Evolutionary conservation across 2,888 invertebrate genomes (phyloP), one percentile per base, ranked within the genome.

Genomic region (Branchellion lobata): DNA sequence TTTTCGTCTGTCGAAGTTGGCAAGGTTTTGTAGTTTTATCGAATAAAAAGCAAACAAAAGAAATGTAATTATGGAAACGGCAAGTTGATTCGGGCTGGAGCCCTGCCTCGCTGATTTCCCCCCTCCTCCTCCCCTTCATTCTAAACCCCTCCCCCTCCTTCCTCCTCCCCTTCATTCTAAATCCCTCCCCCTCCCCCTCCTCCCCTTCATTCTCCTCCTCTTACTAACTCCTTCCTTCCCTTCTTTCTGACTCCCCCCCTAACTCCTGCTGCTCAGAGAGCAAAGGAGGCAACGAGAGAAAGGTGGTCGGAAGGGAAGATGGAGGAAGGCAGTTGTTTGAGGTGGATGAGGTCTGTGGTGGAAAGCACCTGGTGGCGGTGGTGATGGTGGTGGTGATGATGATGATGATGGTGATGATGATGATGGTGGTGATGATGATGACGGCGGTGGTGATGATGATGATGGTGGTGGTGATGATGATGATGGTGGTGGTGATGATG

Each of bases 321-420:
- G 36, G 61, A 29, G 27, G 40, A 0, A 57, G 27, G 27, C 36
- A 2, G 27, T 14, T 74, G 34, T 8, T 11, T n/a, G n/a, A 75
- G 1, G 68, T 73, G 27, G 31, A 11, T 14, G 71, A 14, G 18
- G 71, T 29, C 3, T 14, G 14, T 5, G 5, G 14, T 2, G 3
- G 21, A 29, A n/a, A 33, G 14, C 2, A 14, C 14, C 3, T 2
- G n/a, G 47, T 8, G 18, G 21, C 8, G 65, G 8, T 65, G 65
- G 21, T 65, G 34, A 21, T 29, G 31, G 31, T 33, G 31, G 31
- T 75, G 29, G n/a, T 69, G 27, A 69, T 69, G 8, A 21, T 27
- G 65, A 65, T 65, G 65, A 65, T 65, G 65, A 21, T 65, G n/a
- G 31, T 24, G 69, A 69, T 69, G 69, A 69, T 69, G 69, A 29